Evolutionary conservation across 2,113 vertebrate species (phyloP).

Genomic region (Cygnus buccinator): DNA sequence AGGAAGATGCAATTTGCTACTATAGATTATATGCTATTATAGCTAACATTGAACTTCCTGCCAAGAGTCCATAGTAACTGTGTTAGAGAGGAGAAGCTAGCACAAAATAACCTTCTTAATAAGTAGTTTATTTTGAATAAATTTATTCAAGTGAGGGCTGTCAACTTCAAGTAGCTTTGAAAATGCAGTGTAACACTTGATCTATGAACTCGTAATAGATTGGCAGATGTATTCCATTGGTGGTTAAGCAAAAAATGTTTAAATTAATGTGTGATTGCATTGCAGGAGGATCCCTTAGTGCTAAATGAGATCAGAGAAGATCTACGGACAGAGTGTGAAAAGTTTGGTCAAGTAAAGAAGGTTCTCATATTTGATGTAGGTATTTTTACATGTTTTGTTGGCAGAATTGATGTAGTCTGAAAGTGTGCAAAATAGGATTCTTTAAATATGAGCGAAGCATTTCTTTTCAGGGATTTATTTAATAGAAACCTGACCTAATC

Average conservation of each 20-base stretch:
- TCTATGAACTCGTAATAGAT: background rate
- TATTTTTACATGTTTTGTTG: background rate
- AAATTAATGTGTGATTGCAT: background rate
- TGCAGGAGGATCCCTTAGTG: slow-evolving; percentile 93
- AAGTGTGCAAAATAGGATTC: background rate
- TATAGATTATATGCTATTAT: background rate
- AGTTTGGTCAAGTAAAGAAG: slow-evolving; percentile 95
- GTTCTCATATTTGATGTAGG: slow-evolving; percentile 97
- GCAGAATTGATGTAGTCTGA: background rate
- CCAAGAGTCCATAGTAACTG: background rate
- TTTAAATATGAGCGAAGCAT: background rate
- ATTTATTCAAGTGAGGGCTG: background rate
- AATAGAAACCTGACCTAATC: background rate
- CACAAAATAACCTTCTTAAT: background rate
- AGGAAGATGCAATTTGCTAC: background rate
- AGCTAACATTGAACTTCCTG: background rate
- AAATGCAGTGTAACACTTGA: background rate
- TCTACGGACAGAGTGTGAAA: slow-evolving; percentile 92
- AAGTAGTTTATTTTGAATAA: background rate
- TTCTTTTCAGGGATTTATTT: background rate
- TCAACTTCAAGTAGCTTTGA: background rate
- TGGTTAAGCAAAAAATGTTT: background rate
- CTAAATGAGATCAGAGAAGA: slow-evolving; percentile 97
- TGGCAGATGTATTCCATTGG: background rate
- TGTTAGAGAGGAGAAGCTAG: background rate